These are phyloP conservation scores for Poeciliopsis turneri DNA, from an alignment of 2,797 vertebrate species.

Conservation along the genomic window DNA sequence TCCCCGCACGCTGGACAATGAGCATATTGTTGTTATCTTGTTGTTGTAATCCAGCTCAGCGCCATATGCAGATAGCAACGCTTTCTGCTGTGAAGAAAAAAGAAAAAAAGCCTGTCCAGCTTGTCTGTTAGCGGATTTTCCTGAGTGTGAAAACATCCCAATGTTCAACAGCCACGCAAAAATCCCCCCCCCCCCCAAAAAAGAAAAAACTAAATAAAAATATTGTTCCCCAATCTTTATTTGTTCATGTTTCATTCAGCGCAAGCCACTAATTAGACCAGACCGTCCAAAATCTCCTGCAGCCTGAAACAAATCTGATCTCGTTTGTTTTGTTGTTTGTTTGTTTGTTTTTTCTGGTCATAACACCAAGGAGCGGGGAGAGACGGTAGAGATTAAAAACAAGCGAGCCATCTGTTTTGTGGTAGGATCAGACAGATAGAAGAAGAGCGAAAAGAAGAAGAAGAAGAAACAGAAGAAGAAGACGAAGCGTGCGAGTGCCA, in stretches of 20 bases:
- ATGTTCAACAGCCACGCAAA: constrained; percentile 9
- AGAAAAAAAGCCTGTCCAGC: constrained; percentile 42
- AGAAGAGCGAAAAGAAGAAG: constrained; percentile 20
- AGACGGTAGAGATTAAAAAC: constrained; percentile 55
- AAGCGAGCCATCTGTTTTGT: constrained; percentile 71
- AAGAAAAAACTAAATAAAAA: not conserved
- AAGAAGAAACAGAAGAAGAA: constrained; percentile 26
- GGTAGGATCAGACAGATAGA: constrained; percentile 48
- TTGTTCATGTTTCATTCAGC: constrained; percentile 9
- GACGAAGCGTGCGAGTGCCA: constrained; percentile 49
- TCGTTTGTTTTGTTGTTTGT: constrained; percentile 22
- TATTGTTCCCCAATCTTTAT: constrained; percentile 11
- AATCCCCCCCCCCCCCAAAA: too few species aligned
- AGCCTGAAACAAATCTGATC: constrained; percentile 44
- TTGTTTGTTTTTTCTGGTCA: constrained; percentile 15
- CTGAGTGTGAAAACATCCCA: constrained; percentile 48
- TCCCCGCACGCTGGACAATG: constrained; percentile 71
- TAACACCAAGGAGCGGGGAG: constrained; percentile 55
- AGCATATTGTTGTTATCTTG: constrained; percentile 77
- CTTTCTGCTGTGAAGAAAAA: constrained; percentile 47
- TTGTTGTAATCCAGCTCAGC: constrained; percentile 75
- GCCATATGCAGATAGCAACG: constrained; percentile 55
- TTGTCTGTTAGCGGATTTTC: constrained; percentile 45
- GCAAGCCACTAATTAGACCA: constrained; percentile 3
- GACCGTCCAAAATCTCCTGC: constrained; percentile 24